Base-by-base conservation (phyloP, 2,888 invertebrate species). In the Diloba caeruleocephala region DNA sequence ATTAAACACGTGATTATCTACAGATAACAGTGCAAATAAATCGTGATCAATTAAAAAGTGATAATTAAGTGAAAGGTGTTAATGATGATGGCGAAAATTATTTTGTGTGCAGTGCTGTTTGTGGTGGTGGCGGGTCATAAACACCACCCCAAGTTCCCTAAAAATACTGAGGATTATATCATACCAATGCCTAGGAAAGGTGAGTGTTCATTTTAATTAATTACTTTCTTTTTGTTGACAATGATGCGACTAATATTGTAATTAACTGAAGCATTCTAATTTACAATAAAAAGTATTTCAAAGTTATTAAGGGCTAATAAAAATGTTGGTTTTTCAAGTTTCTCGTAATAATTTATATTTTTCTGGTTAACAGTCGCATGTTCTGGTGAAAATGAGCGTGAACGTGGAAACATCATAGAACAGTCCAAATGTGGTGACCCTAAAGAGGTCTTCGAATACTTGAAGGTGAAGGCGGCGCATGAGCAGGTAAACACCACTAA, bases 401-500 rank as follows among this genome's bases (percentile, higher is more conserved):
- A 81, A 36, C 76, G 90, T 14, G 84, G 84, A 51, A 81, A 82
- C 50, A 76, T 90, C 15, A 89, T 92, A 28, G 81, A 88, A 46
- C 81, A 89, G 45, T 85, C 93, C 9, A 84, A 79, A 56, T 93
- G 93, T 51, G 91, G 92, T 8, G 82, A 80, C 8, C 92, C 93
- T 4, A 89, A 87, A 66, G 91, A 91, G 23, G 88, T 88, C 19
- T 92, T 92, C 75, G 78, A 88, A 9, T 81, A 83, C 43, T 73
- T 93, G 29, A 82, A 83, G 12, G 80, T 83, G 1, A 78, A 80
- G 52, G 82, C 81, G 14, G 82, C 87, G 4, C 85, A 89, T 51
- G 83, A 90, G 65, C 85, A 88, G 88, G 92, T 92, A 82, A 79
- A 50, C 31, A 63, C 42, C 65, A 59, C 34, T 6, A 8, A 28